Base-by-base conservation (phyloP, 2,113 vertebrate genomes). In the Phoenicopterus ruber region DNA sequence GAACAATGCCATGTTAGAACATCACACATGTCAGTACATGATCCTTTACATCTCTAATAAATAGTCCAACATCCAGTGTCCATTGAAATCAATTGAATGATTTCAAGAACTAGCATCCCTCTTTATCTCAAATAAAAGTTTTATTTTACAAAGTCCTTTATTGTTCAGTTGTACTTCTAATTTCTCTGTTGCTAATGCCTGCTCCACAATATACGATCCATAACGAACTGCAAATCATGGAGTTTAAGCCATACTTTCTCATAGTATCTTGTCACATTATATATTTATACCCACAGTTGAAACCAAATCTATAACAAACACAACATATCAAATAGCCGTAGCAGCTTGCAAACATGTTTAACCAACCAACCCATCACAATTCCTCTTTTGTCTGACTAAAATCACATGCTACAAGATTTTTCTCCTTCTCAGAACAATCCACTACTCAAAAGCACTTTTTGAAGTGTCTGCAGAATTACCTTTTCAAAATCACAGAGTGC, bases 401-500 rank as follows among this genome's bases (percentile, higher is more conserved):
- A 69, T 46, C 2, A 1, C 31, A 36, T 2, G 8, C 42, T 73
- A 4, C 8, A 17, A 31, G 25, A 36, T 32, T 73, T 47, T 77
- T n/a, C 13, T 74, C 44, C 13, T 59, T 59, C n/a, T 52, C 63
- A 71, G 59, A 63, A 44, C 13, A 42, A 62, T 22, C 38, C 40
- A 69, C 16, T 47, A 5, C 25, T 74, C 57, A 71, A 62, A 92
- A 81, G n/a, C 17, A 36, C 2, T 50, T 79, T 47, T 14, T 11
- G 11, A 49, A 71, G 61, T 8, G 17, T 16, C 34, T 78, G 76
- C 71, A 71, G 19, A 47, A 83, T 91, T 97, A 99, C 99, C 99
- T 99, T 99, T 96, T 99, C 99, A 96, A 99, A 99, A 86, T 99
- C 98, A 38, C 98, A 99, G 66, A 99, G 98, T 7, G 99, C 96